phyloP scores from a whole-genome alignment of 2,888 invertebrate species.

The Hedychridium roseum region DNA sequence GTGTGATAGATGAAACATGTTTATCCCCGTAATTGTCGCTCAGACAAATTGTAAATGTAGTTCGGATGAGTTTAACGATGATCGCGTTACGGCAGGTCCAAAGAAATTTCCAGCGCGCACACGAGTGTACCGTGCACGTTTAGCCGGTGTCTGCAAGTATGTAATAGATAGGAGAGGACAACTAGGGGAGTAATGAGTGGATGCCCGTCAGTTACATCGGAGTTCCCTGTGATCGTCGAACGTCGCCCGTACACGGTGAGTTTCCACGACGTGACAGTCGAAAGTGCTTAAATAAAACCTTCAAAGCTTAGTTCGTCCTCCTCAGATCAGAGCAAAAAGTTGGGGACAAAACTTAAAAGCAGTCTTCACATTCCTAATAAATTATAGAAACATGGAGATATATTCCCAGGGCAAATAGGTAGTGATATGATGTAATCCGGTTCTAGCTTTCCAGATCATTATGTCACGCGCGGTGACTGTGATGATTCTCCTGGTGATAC shows the following conservation, averaged over 20 bases:
- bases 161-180: slow-evolving; percentile 62
- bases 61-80: slow-evolving; percentile 9
- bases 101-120: slow-evolving; percentile 22
- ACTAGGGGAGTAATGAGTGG: slow-evolving; percentile 61
- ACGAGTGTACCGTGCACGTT: too few relatives aligned
- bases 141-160: slow-evolving; percentile 56
- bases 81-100: slow-evolving; percentile 22
- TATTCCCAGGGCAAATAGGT: too few relatives aligned
- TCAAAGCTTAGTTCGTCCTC: too few relatives aligned
- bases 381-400: too few relatives aligned
- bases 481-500: slow-evolving; percentile 35
- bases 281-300: too few relatives aligned
- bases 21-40: too few relatives aligned
- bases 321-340: too few relatives aligned
- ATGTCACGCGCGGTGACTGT: slow-evolving; percentile 45
- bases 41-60: slow-evolving; percentile 1
- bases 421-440: too few relatives aligned
- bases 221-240: slow-evolving; percentile 57
- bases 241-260: slow-evolving; percentile 49
- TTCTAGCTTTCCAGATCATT: slow-evolving; percentile 15
- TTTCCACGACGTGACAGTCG: slow-evolving; percentile 25
- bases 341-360: too few relatives aligned
- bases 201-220: slow-evolving; percentile 58
- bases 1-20: too few relatives aligned
- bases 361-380: too few relatives aligned